Conservation (phyloP, 2,888 invertebrate genomes). For the Chouioia cunea region DNA sequence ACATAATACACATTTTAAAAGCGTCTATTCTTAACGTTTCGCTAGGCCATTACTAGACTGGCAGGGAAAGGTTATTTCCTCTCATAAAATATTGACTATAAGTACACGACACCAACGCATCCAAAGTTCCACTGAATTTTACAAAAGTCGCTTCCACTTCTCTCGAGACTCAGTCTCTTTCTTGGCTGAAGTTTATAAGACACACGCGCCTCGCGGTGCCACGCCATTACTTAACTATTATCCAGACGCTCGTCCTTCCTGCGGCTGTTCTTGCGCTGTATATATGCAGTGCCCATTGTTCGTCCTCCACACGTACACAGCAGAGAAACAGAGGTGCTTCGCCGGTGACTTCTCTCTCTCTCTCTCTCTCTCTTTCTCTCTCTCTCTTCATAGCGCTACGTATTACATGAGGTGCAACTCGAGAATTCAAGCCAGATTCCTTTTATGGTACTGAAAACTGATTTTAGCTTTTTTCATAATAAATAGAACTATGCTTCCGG, state of each 20-base stretch:
- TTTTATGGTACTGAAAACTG: no score
- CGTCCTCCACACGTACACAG: background rate
- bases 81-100: slow-evolving; percentile 41
- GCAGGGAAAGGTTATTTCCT: slow-evolving; percentile 32
- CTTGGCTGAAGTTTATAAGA: slow-evolving; percentile 26
- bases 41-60: background rate
- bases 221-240: slow-evolving; percentile 45
- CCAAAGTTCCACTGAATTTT: slow-evolving; percentile 37
- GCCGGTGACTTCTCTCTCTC: no score
- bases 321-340: background rate
- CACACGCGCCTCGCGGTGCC: slow-evolving; percentile 17
- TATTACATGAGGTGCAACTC: no score
- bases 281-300: background rate
- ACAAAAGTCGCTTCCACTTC: slow-evolving; percentile 4
- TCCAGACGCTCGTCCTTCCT: slow-evolving; percentile 30
- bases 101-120: slow-evolving; percentile 13
- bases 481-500: no score
- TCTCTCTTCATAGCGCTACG: background rate
- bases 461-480: no score
- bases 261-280: slow-evolving; percentile 10
- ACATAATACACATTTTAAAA: no score
- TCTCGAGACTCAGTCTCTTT: background rate
- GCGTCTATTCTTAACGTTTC: no score
- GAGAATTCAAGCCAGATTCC: no score
- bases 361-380: background rate